A percentile compares a stretch with the other conserved stretches of the same genome.
Evolutionary conservation across 35 echinoderm and acorn worm genomes (phyloP).

Genomic region (Apostichopus parvimensis): DNA sequence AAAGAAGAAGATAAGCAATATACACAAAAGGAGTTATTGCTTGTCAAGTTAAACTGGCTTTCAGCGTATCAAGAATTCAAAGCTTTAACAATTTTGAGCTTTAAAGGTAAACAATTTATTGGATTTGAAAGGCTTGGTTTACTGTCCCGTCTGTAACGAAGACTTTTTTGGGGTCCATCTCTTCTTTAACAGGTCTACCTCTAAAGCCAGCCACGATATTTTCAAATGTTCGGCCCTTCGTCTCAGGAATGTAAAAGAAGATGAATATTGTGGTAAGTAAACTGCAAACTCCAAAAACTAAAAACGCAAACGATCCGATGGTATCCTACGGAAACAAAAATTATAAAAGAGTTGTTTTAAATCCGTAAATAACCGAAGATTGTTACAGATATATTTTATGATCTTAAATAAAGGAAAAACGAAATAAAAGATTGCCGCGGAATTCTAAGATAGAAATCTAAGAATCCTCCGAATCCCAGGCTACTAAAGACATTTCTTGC

Average conservation of each 20-base stretch:
- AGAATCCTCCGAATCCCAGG: no score
- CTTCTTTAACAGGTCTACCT: neutral
- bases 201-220: neutral
- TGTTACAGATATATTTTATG: no score
- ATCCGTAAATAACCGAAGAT: neutral
- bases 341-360: neutral
- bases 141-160: neutral
- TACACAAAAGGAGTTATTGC: no score
- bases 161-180: neutral
- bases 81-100: no score
- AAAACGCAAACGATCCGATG: slow-evolving; percentile 70
- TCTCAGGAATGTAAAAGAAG: slow-evolving; percentile 86
- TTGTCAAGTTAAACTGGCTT: no score
- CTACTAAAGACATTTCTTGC: no score
- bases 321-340: slow-evolving; percentile 58
- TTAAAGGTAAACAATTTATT: neutral
- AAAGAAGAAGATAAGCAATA: no score
- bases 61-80: no score
- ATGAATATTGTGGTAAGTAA: slow-evolving; percentile 60
- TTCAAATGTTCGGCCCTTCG: slow-evolving; percentile 75
- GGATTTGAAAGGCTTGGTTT: neutral
- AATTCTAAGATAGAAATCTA: no score
- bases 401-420: no score
- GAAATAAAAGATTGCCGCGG: no score
- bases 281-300: slow-evolving; percentile 76